Percentiles rank a stretch among this genome's conserved stretches.
Conservation (phyloP, 2,797 vertebrate species). For the Poeciliopsis paucimaculata region DNA sequence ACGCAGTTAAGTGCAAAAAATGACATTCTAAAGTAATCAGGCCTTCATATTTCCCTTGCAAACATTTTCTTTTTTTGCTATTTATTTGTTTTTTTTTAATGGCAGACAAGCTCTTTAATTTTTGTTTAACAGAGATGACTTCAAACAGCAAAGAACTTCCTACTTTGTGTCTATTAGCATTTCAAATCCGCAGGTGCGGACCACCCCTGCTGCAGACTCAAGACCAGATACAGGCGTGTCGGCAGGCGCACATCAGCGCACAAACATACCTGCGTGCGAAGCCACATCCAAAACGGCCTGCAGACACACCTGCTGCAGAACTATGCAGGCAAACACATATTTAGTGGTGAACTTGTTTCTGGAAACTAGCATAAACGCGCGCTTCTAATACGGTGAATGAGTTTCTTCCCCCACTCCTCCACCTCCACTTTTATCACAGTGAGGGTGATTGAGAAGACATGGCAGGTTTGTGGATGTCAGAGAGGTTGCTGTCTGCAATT, state of each 20-base stretch:
- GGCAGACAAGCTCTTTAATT: background rate
- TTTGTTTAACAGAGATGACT: background rate
- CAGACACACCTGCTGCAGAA: slow-evolving; percentile 17
- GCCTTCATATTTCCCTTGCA: background rate
- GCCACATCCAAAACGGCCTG: slow-evolving; percentile 22
- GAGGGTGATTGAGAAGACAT: slow-evolving; percentile 68
- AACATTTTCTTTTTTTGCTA: background rate
- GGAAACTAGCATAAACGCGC: slow-evolving; percentile 4
- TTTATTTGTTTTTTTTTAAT: background rate
- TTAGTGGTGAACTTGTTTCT: slow-evolving; percentile 4
- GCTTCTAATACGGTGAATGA: slow-evolving; percentile 41
- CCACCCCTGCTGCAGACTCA: slow-evolving; percentile 55
- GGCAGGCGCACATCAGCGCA: slow-evolving; percentile 1
- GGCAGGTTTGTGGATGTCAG: slow-evolving; percentile 68
- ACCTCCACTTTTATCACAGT: slow-evolving; percentile 40
- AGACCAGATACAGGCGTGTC: slow-evolving; percentile 5
- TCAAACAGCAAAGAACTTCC: slow-evolving; percentile 14
- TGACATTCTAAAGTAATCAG: background rate
- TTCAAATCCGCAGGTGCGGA: slow-evolving; percentile 62
- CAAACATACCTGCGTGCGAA: slow-evolving; percentile 17
- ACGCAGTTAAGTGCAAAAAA: too few relatives aligned
- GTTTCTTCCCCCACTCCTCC: slow-evolving; percentile 20
- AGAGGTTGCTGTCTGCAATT: slow-evolving; percentile 57
- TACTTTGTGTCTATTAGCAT: slow-evolving; percentile 18
- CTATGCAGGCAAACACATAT: slow-evolving; percentile 18